phyloP scores from a whole-genome alignment of 2,113 vertebrate genomes.

The Spheniscus mendiculus region DNA sequence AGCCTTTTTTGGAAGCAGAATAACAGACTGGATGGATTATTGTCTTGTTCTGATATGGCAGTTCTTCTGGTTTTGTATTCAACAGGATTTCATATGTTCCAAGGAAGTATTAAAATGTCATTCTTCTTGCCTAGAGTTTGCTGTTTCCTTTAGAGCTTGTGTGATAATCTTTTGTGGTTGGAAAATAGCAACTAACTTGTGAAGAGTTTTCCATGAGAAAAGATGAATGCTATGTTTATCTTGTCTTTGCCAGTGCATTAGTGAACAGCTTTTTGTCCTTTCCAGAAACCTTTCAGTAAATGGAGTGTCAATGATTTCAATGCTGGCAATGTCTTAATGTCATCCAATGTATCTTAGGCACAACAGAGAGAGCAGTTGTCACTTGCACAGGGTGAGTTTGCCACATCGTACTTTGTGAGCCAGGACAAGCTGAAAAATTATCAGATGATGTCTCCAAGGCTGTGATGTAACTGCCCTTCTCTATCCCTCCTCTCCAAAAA shows the following conservation, averaged over 20 bases:
- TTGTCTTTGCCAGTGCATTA: not conserved
- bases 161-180: conserved; percentile 24
- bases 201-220: conserved; percentile 59
- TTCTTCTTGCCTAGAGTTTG: not conserved
- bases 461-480: not conserved
- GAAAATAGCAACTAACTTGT: conserved; percentile 42
- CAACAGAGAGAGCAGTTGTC: not conserved
- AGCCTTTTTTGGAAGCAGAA: conserved; percentile 46
- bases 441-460: not conserved
- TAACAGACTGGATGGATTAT: not conserved
- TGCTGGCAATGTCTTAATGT: not conserved
- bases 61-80: not conserved
- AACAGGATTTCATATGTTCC: not conserved
- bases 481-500: not conserved
- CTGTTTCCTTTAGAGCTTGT: not conserved
- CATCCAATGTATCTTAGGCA: not conserved
- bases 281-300: conserved; percentile 57
- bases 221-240: conserved; percentile 40
- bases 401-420: not conserved
- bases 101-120: not conserved
- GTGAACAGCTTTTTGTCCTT: not conserved
- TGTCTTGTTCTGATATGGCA: not conserved
- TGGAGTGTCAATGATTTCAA: conserved; percentile 16
- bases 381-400: not conserved
- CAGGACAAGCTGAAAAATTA: not conserved